phyloP scores from a whole-genome alignment of 2,797 vertebrate species.

The Arremon brunneinucha region DNA sequence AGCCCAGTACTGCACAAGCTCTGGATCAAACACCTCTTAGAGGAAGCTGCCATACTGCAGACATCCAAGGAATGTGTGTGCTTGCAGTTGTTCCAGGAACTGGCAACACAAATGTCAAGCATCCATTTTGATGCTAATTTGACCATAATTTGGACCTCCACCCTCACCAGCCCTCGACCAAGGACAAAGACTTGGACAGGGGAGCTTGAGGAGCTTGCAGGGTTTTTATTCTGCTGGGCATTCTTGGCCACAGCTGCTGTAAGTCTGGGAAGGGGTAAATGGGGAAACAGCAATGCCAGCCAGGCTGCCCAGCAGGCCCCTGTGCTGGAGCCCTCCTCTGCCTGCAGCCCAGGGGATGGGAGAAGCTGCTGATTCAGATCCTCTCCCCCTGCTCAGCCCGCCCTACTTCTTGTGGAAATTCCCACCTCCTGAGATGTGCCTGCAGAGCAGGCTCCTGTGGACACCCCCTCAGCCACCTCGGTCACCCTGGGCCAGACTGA shows the following conservation, averaged over 20 bases:
- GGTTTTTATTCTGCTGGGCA: background rate
- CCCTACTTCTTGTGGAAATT: constrained; percentile 11
- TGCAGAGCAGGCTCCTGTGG: background rate
- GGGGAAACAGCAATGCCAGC: background rate
- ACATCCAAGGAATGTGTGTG: background rate
- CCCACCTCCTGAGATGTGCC: background rate
- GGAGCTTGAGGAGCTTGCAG: background rate
- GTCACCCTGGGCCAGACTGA: constrained; percentile 26
- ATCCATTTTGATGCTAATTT: background rate
- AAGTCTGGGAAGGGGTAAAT: background rate
- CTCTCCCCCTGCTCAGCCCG: background rate
- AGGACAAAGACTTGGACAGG: background rate
- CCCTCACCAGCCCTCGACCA: background rate
- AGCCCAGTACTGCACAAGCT: background rate
- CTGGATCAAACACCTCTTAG: background rate
- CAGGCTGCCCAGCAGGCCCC: rapidly evolving
- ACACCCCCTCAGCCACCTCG: constrained; percentile 16
- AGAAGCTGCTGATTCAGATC: constrained; percentile 14
- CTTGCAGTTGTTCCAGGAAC: background rate
- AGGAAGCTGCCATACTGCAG: background rate
- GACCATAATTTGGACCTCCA: background rate
- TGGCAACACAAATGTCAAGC: background rate
- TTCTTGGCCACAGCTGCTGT: background rate
- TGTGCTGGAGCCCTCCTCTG: background rate
- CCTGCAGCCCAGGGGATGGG: background rate